phyloP scores from a whole-genome alignment of 1,140 invertebrate genomes.

The Lasaia peninsularis region DNA sequence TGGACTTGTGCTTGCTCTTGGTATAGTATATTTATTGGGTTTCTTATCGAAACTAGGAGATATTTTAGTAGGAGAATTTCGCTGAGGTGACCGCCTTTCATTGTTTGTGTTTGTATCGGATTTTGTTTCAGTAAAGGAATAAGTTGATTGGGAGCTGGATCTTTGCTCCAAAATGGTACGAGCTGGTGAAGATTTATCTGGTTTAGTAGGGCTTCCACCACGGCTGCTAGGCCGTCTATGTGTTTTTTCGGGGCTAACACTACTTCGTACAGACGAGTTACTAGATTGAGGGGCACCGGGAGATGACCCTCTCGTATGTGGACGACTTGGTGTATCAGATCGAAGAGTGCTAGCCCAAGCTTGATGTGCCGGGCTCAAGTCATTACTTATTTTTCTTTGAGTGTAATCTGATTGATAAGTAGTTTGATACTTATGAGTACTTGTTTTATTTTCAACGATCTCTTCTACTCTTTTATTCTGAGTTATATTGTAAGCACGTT shows the following conservation, averaged over 20 bases:
- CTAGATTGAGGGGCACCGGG: slow-evolving; percentile 66
- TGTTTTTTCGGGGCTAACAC: slow-evolving; percentile 77
- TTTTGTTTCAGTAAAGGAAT: slow-evolving; percentile 44
- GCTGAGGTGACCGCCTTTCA: slow-evolving; percentile 34
- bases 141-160: slow-evolving; percentile 45
- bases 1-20: slow-evolving; percentile 35
- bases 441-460: slow-evolving; percentile 43
- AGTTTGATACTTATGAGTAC: slow-evolving; percentile 75
- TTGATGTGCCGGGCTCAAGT: slow-evolving; percentile 83
- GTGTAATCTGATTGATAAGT: slow-evolving; percentile 79
- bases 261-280: slow-evolving; percentile 74
- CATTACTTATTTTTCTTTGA: slow-evolving; percentile 79
- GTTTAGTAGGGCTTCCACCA: slow-evolving; percentile 57
- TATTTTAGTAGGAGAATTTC: slow-evolving; percentile 35
- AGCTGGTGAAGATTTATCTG: slow-evolving; percentile 48
- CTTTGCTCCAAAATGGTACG: slow-evolving; percentile 40
- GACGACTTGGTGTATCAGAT: slow-evolving; percentile 75
- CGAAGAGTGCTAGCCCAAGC: slow-evolving; percentile 84
- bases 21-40: slow-evolving; percentile 10
- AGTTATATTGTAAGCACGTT: slow-evolving; percentile 39
- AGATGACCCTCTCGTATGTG: slow-evolving; percentile 63
- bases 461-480: slow-evolving; percentile 44
- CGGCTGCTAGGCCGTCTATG: slow-evolving; percentile 53
- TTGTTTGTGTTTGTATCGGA: slow-evolving; percentile 33
- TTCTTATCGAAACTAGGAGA: slow-evolving; percentile 37